Base-by-base conservation (phyloP, 2,797 vertebrate species). In the Salmo trutta region DNA sequence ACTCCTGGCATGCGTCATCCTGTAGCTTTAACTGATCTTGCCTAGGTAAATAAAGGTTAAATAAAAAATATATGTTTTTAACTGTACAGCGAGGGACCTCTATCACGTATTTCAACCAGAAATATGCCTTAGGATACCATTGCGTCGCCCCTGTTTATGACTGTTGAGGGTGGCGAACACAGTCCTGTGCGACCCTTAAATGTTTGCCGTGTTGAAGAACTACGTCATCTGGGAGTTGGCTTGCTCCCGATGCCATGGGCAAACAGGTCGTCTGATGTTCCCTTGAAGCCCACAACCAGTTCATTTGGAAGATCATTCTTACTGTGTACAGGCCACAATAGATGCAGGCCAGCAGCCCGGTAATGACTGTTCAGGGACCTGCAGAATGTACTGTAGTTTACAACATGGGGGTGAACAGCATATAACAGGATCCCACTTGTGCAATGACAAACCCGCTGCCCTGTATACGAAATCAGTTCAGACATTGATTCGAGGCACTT, bases 281-380 rank as follows among this genome's bases (percentile, higher is more conserved):
- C 79, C 80, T 27, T 74, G 81, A 84, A 84, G 88, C 89, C 10
- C 90, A 87, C 80, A 64, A 86, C 70, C 84, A 91, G 84, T 90
- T 91, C 56, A 91, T 92, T 89, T 88, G 71, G 79, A 82, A 86
- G 84, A 83, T 91, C 33, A 82, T 90, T 87, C 83, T 78, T 78
- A 47, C 16, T 10, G 77, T 3, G 71, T 75, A 71, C 53, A 41
- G 76, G 87, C 87, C 89, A 84, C 88, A 54, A 73, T 87, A 89
- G 91, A 82, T 83, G 76, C 21, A 24, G 15, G 59, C 59, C 59
- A 27, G 59, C 59, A 75, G 78, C 17, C 24, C 33, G 31, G 74
- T 92, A 89, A 91, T 88, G 82, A 81, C 78, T 2, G 76, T 54
- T 82, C 2, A 0, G 89, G 89, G 91, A 91, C 77, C 33, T 7